Percentiles rank a stretch among this genome's conserved stretches.
These are phyloP conservation scores for Jaculus jaculus DNA, from an alignment of 2,113 vertebrate genomes.

Conservation along the genomic window DNA sequence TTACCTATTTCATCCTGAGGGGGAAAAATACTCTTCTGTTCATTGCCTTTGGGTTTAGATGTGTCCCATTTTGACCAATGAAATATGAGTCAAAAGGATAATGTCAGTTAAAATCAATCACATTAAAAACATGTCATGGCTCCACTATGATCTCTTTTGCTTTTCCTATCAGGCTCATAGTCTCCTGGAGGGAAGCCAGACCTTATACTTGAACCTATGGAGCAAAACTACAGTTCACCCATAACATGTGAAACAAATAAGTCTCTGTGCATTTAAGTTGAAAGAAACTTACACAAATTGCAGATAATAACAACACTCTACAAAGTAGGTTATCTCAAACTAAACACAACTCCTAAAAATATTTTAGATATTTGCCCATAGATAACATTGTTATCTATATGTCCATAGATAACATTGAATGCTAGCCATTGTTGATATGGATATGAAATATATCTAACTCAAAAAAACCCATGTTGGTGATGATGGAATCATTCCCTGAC, in stretches of 20 bases:
- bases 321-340: background rate
- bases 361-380: background rate
- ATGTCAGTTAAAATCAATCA: background rate
- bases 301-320: background rate
- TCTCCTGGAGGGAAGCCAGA: background rate
- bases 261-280: background rate
- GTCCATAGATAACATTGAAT: background rate
- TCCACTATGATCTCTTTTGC: background rate
- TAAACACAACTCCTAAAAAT: background rate
- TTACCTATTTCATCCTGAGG: background rate
- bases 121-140: background rate
- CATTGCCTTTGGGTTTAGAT: background rate
- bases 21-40: background rate
- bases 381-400: background rate
- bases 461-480: background rate
- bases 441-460: conserved; percentile 12
- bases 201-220: background rate
- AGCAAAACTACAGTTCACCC: background rate
- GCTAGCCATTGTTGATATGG: background rate
- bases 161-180: background rate
- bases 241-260: background rate
- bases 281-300: background rate
- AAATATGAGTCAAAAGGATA: background rate
- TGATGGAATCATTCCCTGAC: background rate
- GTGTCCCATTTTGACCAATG: background rate